Conservation (phyloP, 2,113 vertebrate genomes). For the Rattus norvegicus region DNA sequence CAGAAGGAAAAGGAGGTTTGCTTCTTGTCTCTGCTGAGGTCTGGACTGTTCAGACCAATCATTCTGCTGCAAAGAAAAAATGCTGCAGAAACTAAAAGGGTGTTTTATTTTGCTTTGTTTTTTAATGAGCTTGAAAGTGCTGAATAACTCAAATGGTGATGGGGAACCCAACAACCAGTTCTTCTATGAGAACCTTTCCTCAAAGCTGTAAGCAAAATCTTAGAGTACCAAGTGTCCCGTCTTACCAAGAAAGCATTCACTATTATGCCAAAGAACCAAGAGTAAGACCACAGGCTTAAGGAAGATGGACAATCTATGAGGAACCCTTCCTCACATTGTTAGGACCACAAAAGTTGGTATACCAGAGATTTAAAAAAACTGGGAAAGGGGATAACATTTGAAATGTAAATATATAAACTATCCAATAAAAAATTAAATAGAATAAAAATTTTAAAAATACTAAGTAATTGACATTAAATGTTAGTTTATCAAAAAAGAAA, state of each 20-base stretch:
- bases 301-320: conserved; percentile 10
- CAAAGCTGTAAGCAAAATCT: conserved; percentile 28
- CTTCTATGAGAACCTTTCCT: conserved; percentile 54
- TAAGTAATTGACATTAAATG: too few relatives aligned
- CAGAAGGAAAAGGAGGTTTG: conserved; percentile 3
- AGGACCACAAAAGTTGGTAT: not conserved
- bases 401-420: too few relatives aligned
- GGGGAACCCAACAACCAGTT: not conserved
- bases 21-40: conserved; percentile 20
- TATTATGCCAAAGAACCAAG: not conserved
- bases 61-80: not conserved
- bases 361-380: not conserved
- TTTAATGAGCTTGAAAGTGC: conserved; percentile 45
- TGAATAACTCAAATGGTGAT: conserved; percentile 29
- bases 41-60: conserved; percentile 7
- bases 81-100: conserved; percentile 35
- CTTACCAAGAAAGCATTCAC: conserved; percentile 18
- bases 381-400: too few relatives aligned
- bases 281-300: not conserved
- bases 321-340: not conserved
- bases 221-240: not conserved
- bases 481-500: not conserved
- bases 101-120: not conserved
- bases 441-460: too few relatives aligned
- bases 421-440: too few relatives aligned